These are phyloP conservation scores for Pseudanteris insignis DNA, from an alignment of 2,888 invertebrate species.

Conservation along the genomic window DNA sequence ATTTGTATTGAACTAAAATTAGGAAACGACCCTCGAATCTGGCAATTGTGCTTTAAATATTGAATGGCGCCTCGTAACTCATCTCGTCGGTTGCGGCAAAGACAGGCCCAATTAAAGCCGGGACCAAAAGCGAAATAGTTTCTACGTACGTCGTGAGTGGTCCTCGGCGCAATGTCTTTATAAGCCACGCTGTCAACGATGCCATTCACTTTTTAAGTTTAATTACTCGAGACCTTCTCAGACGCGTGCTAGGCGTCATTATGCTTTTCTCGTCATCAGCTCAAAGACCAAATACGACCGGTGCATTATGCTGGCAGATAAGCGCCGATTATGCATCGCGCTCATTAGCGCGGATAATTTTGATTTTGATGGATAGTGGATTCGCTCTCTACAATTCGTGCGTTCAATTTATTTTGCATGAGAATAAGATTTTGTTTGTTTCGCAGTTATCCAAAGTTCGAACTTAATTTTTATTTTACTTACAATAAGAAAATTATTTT, in stretches of 20 bases:
- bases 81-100: conserved; percentile 54
- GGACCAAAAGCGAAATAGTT: conserved; percentile 55
- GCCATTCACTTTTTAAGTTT: conserved; percentile 36
- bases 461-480: too few species aligned
- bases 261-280: conserved; percentile 29
- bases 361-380: conserved; percentile 4
- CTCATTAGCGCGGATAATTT: conserved; percentile 21
- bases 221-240: conserved; percentile 28
- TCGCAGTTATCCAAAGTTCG: too few species aligned
- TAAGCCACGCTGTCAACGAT: conserved; percentile 33
- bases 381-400: too few species aligned
- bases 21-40: conserved; percentile 3
- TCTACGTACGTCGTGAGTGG: conserved; percentile 65
- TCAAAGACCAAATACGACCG: conserved; percentile 45
- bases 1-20: conserved; percentile 9
- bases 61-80: conserved; percentile 57
- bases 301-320: conserved; percentile 6
- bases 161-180: conserved; percentile 48
- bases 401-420: too few species aligned
- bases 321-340: conserved; percentile 10
- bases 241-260: conserved; percentile 44
- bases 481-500: too few species aligned
- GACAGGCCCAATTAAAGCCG: conserved; percentile 62
- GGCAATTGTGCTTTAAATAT: conserved; percentile 12
- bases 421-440: too few species aligned